Evolutionary conservation across 2,888 invertebrate genomes (phyloP), one percentile per base, ranked within the genome.

Genomic region (Dicroscelio sp.): DNA sequence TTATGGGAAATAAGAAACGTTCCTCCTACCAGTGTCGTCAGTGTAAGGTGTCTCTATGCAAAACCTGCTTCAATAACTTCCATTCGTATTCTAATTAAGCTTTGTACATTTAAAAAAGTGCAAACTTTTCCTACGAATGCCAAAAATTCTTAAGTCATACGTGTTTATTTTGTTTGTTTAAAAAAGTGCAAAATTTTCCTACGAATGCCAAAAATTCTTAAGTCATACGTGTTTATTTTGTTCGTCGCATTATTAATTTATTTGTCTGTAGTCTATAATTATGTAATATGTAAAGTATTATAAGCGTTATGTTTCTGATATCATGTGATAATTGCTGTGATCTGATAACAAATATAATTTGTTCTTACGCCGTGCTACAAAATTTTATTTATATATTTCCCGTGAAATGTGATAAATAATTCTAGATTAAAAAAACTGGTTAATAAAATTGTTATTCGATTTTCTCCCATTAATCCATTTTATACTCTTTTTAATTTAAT

Each of bases 11-110:
- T 10, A 52, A 5, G 17, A 73, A 30, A 73, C 48, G 52, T 27
- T 27, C 52, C 1, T 48, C 73, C 1, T 73, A 12, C n/a, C 52
- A 27, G 6, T 73, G 73, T n/a, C 1, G 12, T 20, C 38, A 73
- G 30, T 73, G 73, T 30, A 1, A 73, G 3, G 52, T 73, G 5
- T 25, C 73, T 14, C 30, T 73, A 30, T 73, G 73, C 27, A 73
- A 73, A 48, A 8, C 73, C 3, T 73, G 73, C 27, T 73, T 73
- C 23, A 12, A 17, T 8, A 2, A 30, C 2, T 73, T 30, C 35
- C 73, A 73, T 52, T 43, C 52, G 20, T 23, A 58, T 58, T 8
- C 58, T 58, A 58, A 58, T 58, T 52, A 52, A 52, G 52, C 20
- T 17, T 14, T 17, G 20, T 17, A 52, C 52, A 52, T 52, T 52